These are phyloP conservation scores for Myzus persicae DNA, from an alignment of 1,140 invertebrate genomes.

Conservation along the genomic window DNA sequence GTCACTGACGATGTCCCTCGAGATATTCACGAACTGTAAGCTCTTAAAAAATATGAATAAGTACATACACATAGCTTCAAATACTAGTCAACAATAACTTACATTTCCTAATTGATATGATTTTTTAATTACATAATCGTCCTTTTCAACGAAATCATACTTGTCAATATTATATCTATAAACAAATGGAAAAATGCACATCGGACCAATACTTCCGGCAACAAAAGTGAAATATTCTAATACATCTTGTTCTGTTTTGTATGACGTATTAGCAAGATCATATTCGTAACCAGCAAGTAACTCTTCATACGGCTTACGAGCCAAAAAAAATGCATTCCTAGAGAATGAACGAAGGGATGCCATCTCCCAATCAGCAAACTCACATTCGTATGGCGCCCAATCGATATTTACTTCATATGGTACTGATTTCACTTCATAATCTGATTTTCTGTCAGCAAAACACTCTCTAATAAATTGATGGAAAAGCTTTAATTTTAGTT, in stretches of 20 bases:
- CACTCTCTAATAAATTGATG: neutral
- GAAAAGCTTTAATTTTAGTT: neutral
- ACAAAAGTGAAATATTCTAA: conserved; percentile 10
- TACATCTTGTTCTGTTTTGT: neutral
- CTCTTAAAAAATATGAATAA: neutral
- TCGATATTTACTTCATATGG: neutral
- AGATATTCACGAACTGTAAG: neutral
- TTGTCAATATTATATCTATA: neutral
- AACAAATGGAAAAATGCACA: neutral
- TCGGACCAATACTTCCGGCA: conserved; percentile 12
- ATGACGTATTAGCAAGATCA: neutral
- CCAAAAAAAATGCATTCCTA: neutral
- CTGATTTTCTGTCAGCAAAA: conserved; percentile 7
- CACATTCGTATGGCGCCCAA: neutral
- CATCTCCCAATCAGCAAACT: neutral
- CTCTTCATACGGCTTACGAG: neutral
- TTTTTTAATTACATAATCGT: neutral
- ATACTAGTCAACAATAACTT: neutral
- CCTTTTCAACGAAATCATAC: neutral
- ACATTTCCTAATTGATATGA: conserved; percentile 19
- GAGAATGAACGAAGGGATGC: neutral
- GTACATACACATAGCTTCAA: no score
- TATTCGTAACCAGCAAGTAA: conserved; percentile 6
- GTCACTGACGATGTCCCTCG: neutral
- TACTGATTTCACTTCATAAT: neutral